Conservation (phyloP, 64 coral and sea anemone genomes). For the Hydrozoanthus tunicans region DNA sequence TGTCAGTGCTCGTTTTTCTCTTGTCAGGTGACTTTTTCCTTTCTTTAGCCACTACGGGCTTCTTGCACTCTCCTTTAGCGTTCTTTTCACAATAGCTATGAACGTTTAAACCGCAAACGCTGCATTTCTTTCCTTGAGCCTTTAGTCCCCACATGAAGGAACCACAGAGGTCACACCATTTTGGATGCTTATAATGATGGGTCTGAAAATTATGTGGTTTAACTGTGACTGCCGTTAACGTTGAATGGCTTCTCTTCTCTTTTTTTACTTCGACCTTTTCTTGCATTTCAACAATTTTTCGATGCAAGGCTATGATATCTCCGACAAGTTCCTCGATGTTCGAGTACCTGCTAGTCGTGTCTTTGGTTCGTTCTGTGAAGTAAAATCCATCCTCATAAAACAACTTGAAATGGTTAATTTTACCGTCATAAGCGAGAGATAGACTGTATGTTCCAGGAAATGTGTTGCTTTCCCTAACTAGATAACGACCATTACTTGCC, state of each 20-base stretch:
- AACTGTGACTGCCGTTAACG: constrained; percentile 38
- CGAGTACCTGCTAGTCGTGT: constrained; percentile 62
- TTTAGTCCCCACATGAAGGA: constrained; percentile 95
- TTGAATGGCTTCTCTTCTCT: constrained; percentile 57
- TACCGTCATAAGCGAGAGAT: constrained; percentile 89
- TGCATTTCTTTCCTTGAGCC: constrained; percentile 91
- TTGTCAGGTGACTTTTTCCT: constrained; percentile 61
- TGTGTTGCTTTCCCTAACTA: constrained; percentile 89
- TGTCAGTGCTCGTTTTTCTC: constrained; percentile 54
- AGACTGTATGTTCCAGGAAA: constrained; percentile 91
- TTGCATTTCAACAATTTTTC: constrained; percentile 68
- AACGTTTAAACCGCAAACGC: constrained; percentile 87
- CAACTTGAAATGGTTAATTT: constrained; percentile 84
- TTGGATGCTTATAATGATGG: constrained; percentile 92
- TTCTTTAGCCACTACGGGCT: constrained; percentile 52
- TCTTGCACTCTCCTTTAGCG: constrained; percentile 69
- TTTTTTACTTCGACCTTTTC: constrained; percentile 62
- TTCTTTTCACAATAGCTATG: constrained; percentile 76
- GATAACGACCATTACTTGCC: constrained; percentile 86
- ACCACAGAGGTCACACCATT: constrained; percentile 96
- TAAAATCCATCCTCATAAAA: constrained; percentile 86
- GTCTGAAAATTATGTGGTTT: constrained; percentile 82
- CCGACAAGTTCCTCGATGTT: constrained; percentile 85
- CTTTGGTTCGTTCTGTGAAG: constrained; percentile 66
- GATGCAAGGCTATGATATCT: constrained; percentile 85